Conservation (phyloP, 2,113 vertebrate genomes). For the Ceyx melanurus region DNA sequence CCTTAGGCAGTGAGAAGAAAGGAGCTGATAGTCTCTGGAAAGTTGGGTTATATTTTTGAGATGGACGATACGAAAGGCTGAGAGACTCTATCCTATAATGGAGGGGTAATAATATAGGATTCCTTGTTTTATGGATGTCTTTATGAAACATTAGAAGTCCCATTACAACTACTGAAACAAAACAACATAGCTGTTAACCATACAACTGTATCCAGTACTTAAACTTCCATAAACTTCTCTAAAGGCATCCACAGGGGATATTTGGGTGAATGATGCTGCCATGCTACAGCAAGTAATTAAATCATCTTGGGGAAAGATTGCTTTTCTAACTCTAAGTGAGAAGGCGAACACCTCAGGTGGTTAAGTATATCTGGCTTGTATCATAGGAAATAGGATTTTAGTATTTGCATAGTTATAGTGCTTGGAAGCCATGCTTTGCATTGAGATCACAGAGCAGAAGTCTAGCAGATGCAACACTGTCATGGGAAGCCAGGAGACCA, state of each 20-base stretch:
- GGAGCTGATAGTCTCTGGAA: not conserved
- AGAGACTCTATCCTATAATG: fast-evolving
- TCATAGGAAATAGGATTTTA: not conserved
- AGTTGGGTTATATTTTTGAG: not conserved
- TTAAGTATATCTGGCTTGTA: not conserved
- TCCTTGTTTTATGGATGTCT: not conserved
- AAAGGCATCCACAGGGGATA: not conserved
- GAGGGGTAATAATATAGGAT: not conserved
- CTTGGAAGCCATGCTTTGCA: not conserved
- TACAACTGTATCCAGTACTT: no score
- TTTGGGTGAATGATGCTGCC: no score
- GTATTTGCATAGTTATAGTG: not conserved
- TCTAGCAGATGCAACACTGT: not conserved
- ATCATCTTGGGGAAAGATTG: not conserved
- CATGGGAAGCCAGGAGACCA: not conserved
- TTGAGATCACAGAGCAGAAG: not conserved
- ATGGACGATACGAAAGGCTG: not conserved
- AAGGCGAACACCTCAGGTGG: not conserved
- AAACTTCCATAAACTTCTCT: not conserved
- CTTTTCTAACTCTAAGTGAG: not conserved
- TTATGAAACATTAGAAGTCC: not conserved
- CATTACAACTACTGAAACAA: not conserved
- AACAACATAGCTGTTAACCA: not conserved
- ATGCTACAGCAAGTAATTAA: not conserved
- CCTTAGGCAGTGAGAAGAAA: not conserved